Evolutionary conservation across 2,888 invertebrate genomes (phyloP), one percentile per base, ranked within the genome.

Genomic region (Caenorhabditis imperialis): DNA sequence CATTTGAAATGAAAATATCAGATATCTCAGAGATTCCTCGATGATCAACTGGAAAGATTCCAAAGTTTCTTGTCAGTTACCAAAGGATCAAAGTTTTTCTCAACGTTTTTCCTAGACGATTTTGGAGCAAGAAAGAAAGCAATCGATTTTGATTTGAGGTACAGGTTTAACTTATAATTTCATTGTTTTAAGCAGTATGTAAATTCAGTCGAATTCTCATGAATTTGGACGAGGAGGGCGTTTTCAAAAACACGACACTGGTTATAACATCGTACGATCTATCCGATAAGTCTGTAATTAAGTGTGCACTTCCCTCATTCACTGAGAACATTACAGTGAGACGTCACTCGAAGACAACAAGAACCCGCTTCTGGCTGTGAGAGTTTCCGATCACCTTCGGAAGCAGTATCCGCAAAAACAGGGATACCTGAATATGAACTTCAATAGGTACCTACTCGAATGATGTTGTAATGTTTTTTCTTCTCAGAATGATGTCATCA

Each of bases 111-210:
- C 33, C n/a, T 58, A 16, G 67, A 67, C 20, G 58, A 58, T 45
- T 57, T 58, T 18, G 51, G 58, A 14, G 22, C 8, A 12, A 38
- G 53, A 25, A 67, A 33, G 45, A 42, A 25, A 30, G 14, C 51
- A 10, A 58, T 58, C n/a, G 67, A 67, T 30, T 48, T 35, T 22
- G 58, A 58, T 23, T 53, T 67, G 20, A 58, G 53, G 58, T 67
- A 3, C n/a, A n/a, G n/a, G n/a, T n/a, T n/a, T n/a, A n/a, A n/a
- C n/a, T n/a, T n/a, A n/a, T n/a, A n/a, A n/a, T n/a, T n/a, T n/a
- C n/a, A n/a, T n/a, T n/a, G n/a, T n/a, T n/a, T n/a, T n/a, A n/a
- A n/a, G n/a, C n/a, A n/a, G n/a, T n/a, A n/a, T n/a, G n/a, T n/a
- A 30, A 30, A 7, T 65, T 38, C 40, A 65, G 65, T 50, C 48